Evolutionary conservation across 2,888 invertebrate genomes (phyloP).

Genomic region (Meiosimyza platycephala): DNA sequence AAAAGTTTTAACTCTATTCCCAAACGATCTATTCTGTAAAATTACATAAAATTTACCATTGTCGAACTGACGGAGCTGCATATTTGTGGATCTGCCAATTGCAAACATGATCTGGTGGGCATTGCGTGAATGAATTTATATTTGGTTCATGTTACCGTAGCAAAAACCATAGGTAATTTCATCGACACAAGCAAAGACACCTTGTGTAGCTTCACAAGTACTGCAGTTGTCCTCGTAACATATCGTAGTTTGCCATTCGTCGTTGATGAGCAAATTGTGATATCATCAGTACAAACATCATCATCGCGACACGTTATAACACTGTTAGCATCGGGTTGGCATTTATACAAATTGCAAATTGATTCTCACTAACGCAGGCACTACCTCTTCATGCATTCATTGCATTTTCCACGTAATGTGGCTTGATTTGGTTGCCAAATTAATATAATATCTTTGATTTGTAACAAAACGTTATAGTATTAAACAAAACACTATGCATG

Average conservation of each 20-base stretch:
- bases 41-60: background rate
- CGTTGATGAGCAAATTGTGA: slow-evolving; percentile 41
- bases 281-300: slow-evolving; percentile 44
- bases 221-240: slow-evolving; percentile 46
- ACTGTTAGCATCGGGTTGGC: slow-evolving; percentile 36
- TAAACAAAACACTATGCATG: background rate
- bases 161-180: slow-evolving; percentile 47
- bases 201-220: slow-evolving; percentile 38
- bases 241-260: slow-evolving; percentile 38
- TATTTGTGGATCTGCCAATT: slow-evolving; percentile 39
- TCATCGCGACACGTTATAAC: slow-evolving; percentile 42
- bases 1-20: too few species aligned
- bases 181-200: slow-evolving; percentile 46
- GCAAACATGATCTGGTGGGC: slow-evolving; percentile 47
- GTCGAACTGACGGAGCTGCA: slow-evolving; percentile 34
- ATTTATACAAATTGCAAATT: slow-evolving; percentile 44
- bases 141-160: slow-evolving; percentile 42
- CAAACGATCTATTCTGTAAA: too few species aligned
- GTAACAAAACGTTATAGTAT: background rate
- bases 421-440: background rate
- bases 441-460: background rate
- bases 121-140: slow-evolving; percentile 29
- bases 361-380: slow-evolving; percentile 46
- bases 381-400: slow-evolving; percentile 45
- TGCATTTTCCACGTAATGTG: slow-evolving; percentile 36